A percentile compares a stretch with the other conserved stretches of the same genome.
These are phyloP conservation scores for Oncorhynchus masou DNA, from an alignment of 2,113 vertebrate genomes.

Conservation along the genomic window DNA sequence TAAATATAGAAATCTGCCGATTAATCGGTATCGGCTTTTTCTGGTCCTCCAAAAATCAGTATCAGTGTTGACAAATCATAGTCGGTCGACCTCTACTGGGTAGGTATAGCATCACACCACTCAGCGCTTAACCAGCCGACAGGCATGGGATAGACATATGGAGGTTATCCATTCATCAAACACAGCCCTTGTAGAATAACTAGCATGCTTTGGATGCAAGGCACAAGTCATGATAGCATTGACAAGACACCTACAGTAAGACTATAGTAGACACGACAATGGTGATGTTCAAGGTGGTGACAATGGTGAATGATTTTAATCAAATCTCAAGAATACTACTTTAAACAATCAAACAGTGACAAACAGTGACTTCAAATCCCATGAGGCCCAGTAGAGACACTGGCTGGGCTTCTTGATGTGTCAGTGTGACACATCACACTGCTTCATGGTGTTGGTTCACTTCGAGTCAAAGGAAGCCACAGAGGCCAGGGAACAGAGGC, in stretches of 20 bases:
- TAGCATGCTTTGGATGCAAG: background rate
- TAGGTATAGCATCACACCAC: conserved; percentile 43
- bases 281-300: background rate
- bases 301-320: background rate
- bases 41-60: no score
- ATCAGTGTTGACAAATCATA: no score
- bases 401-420: background rate
- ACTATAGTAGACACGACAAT: no score
- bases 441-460: background rate
- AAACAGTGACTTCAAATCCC: background rate
- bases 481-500: background rate
- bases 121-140: background rate
- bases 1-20: no score
- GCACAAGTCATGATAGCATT: background rate
- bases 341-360: background rate
- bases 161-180: background rate
- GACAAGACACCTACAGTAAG: background rate
- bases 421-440: background rate
- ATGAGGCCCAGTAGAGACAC: background rate
- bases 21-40: no score
- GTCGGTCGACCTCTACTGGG: conserved; percentile 11
- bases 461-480: conserved; percentile 4
- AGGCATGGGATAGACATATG: background rate
- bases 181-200: background rate
- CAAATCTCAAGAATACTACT: background rate